A percentile compares a stretch with the other conserved stretches of the same genome.
phyloP scores from a whole-genome alignment of 2,113 vertebrate species.

The Leptobrachium leishanense region DNA sequence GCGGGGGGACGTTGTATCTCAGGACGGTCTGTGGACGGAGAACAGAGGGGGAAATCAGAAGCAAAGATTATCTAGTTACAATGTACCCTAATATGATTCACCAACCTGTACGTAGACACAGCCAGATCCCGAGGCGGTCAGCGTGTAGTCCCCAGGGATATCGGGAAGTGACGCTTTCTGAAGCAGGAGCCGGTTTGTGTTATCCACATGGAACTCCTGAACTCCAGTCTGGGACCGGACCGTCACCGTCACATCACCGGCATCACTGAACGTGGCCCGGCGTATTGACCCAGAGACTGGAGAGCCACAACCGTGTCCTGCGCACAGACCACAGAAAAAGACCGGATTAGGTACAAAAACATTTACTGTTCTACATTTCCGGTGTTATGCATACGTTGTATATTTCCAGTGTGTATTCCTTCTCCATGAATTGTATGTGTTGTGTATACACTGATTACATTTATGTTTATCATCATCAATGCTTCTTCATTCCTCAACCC shows the following conservation, averaged over 20 bases:
- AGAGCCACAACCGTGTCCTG: slow-evolving; percentile 67
- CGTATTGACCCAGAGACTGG: slow-evolving; percentile 62
- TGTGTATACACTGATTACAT: too few species aligned
- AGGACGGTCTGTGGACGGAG: slow-evolving; percentile 61
- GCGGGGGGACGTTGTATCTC: slow-evolving; percentile 64
- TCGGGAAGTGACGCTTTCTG: slow-evolving; percentile 68
- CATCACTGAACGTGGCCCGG: slow-evolving; percentile 60
- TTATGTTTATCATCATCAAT: too few species aligned
- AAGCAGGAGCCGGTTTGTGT: slow-evolving; percentile 76
- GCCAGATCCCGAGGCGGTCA: slow-evolving; percentile 60
- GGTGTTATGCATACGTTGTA: too few species aligned
- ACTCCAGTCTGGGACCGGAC: slow-evolving; percentile 48
- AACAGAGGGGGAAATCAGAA: slow-evolving; percentile 16
- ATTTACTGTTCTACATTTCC: too few species aligned
- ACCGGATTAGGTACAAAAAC: too few species aligned
- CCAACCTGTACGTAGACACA: slow-evolving; percentile 74
- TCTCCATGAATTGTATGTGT: too few species aligned
- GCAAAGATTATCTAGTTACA: too few species aligned
- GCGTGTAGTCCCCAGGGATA: slow-evolving; percentile 65
- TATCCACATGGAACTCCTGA: slow-evolving; percentile 69
- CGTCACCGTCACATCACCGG: slow-evolving; percentile 34
- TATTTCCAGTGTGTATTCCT: too few species aligned
- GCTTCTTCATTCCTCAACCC: too few species aligned
- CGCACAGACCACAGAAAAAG: background rate
- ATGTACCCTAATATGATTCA: too few species aligned